Conservation (phyloP, 2,888 invertebrate genomes). For the Girardia tigrina region DNA sequence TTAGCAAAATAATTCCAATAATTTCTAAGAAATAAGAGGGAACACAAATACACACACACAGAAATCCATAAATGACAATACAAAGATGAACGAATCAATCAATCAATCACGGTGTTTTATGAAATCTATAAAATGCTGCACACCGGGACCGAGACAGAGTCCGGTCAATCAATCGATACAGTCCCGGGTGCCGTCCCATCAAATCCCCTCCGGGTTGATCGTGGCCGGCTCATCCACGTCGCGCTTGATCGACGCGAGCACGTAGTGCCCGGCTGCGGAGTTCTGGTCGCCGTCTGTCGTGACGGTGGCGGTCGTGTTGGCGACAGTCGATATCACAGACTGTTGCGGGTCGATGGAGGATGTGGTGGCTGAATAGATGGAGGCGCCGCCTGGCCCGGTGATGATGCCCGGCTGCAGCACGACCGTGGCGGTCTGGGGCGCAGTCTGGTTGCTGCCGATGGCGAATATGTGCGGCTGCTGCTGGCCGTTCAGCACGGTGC, state of each 20-base stretch:
- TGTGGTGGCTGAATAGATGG: background rate
- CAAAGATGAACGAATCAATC: too few species aligned
- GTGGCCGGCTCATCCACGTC: background rate
- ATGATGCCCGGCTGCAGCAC: background rate
- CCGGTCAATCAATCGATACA: too few species aligned
- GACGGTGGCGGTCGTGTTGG: background rate
- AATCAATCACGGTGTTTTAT: too few species aligned
- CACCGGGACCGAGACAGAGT: too few species aligned
- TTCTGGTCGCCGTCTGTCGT: constrained; percentile 4
- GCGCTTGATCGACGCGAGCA: background rate
- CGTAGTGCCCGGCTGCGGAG: background rate
- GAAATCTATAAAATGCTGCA: too few species aligned
- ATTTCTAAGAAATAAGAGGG: too few species aligned
- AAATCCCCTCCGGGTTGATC: background rate
- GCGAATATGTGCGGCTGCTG: background rate
- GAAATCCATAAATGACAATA: too few species aligned
- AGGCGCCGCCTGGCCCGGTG: background rate
- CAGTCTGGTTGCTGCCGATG: background rate
- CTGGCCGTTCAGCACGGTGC: background rate
- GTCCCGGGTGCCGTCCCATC: too few species aligned
- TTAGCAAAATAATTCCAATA: too few species aligned
- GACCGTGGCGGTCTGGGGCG: background rate
- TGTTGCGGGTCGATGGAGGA: background rate
- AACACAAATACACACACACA: too few species aligned
- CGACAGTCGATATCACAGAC: background rate